Evolutionary conservation across 53 echinoderm and acorn worm species (phyloP).

Genomic region (Henricia sp.): DNA sequence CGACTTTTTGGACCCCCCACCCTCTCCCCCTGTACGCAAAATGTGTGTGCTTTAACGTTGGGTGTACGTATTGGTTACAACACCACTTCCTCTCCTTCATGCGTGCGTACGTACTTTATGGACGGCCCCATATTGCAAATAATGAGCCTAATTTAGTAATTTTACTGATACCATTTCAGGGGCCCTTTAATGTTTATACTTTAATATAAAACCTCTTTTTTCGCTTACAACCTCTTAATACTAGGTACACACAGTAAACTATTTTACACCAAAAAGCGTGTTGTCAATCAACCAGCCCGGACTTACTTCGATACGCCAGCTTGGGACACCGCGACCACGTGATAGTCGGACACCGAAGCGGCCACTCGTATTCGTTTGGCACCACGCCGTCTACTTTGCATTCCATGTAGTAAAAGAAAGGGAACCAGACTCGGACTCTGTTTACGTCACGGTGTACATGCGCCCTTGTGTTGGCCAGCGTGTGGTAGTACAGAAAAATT

Average conservation of each 20-base stretch:
- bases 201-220: no score
- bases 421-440: constrained; percentile 87
- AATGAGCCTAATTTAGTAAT: no score
- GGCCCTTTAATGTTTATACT: no score
- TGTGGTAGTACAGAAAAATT: constrained; percentile 95
- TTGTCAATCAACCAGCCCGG: constrained; percentile 34
- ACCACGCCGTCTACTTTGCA: constrained; percentile 89
- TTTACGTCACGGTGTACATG: constrained; percentile 70
- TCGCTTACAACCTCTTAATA: not conserved
- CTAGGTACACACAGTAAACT: no score
- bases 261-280: not conserved
- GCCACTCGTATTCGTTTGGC: constrained; percentile 94
- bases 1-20: no score
- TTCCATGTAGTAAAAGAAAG: constrained; percentile 93
- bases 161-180: no score
- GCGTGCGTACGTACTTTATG: no score
- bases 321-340: constrained; percentile 27
- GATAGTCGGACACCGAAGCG: constrained; percentile 47
- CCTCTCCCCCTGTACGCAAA: no score
- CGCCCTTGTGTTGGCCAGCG: constrained; percentile 91
- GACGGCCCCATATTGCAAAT: not conserved
- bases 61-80: no score
- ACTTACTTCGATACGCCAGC: constrained; percentile 25
- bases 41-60: no score
- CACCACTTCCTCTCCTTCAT: no score